Evolutionary conservation across 1,140 invertebrate species (phyloP), one percentile per base, ranked within the genome.

Genomic region (Hesperophylax magnus): DNA sequence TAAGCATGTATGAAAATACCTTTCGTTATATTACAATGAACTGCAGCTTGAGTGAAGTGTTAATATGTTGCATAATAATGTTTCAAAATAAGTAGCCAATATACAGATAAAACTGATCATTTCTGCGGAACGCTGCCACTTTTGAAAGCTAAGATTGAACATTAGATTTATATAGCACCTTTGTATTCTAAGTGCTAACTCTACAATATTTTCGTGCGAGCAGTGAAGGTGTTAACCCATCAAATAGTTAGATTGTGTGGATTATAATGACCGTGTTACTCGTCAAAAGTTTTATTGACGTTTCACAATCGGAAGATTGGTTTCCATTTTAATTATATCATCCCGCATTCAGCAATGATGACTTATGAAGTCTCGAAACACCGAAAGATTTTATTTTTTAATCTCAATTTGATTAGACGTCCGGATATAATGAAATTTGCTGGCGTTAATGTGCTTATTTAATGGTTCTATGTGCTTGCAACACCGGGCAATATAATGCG

Each of bases 301-400:
- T 82, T 82, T 82, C 80, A 78, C 80, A 82, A 82, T 67, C 63
- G 74, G 61, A 67, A 75, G 67, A 71, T 71, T 71, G 34, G 67
- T 52, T 71, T 71, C 67, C 22, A 71, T 71, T 77, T 61, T 63
- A 27, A 61, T 39, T 63, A 15, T 22, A 77, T 15, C 67, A 71
- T 71, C 67, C 67, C 52, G 31, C 9, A 22, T 71, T 71, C 20
- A 3, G 67, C 67, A 71, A 71, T 22, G 34, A 31, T 71, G 34
- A 71, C 34, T 71, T 71, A 71, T 71, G 20, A 31, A 27, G 34
- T 71, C 14, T 71, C 67, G 67, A 71, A 52, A 71, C 9, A 34
- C 67, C 3, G 67, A 71, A 71, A 71, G 67, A 47, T 65, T 3
- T 71, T 39, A 71, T 39, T 71, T 71, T n/a, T 47, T 18, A 71